Evolutionary conservation across 2,113 vertebrate genomes (phyloP).

Genomic region (Oncorhynchus nerka): DNA sequence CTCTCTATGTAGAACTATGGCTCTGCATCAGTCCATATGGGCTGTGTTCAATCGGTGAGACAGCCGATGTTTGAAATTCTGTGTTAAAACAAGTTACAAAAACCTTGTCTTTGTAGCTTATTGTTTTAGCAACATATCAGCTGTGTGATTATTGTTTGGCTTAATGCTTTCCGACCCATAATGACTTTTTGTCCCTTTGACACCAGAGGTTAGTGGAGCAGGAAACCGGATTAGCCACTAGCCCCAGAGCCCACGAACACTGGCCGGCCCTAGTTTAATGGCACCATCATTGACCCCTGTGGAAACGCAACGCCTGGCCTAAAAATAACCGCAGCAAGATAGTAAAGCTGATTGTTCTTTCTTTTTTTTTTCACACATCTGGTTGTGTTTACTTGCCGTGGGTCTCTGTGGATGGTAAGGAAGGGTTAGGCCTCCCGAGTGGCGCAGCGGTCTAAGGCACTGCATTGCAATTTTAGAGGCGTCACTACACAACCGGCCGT

Average conservation of each 20-base stretch:
- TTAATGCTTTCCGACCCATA: constrained; percentile 76
- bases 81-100: constrained; percentile 11
- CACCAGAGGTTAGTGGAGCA: constrained; percentile 91
- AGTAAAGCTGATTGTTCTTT: constrained; percentile 64
- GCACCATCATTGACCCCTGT: constrained; percentile 86
- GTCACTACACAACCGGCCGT: no score
- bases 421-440: background rate
- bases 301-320: constrained; percentile 67
- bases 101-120: background rate
- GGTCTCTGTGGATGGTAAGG: background rate
- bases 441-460: no score
- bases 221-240: constrained; percentile 84
- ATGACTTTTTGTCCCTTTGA: constrained; percentile 86
- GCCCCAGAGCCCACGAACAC: constrained; percentile 41
- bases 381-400: constrained; percentile 59
- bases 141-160: constrained; percentile 82
- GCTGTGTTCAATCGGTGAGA: background rate
- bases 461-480: no score
- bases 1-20: no score
- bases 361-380: constrained; percentile 67
- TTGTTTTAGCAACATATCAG: constrained; percentile 47
- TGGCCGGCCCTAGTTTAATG: constrained; percentile 87
- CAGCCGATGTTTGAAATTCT: constrained; percentile 9
- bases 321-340: constrained; percentile 87
- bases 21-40: no score